A percentile compares a stretch with the other conserved stretches of the same genome.
These are phyloP conservation scores for Mungos mungo DNA, from an alignment of 2,113 vertebrate species.

Conservation along the genomic window DNA sequence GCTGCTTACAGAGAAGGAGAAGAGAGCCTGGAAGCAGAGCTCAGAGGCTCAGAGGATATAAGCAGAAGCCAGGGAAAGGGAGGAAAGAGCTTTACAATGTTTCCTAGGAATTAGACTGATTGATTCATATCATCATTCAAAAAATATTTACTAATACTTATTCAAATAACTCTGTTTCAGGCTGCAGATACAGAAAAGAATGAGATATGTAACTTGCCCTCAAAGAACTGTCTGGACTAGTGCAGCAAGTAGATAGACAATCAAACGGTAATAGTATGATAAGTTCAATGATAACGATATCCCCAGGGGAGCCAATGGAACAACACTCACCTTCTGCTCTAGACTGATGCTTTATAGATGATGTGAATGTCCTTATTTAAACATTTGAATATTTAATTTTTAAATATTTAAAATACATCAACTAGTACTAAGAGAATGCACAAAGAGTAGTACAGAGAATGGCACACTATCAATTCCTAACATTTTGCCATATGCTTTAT, in stretches of 20 bases:
- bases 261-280: background rate
- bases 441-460: background rate
- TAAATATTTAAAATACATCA: background rate
- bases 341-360: background rate
- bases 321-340: background rate
- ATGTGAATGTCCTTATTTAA: background rate
- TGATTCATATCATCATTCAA: background rate
- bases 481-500: background rate
- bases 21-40: background rate
- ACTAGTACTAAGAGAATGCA: background rate
- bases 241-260: background rate
- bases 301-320: background rate
- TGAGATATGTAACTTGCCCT: background rate
- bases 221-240: background rate
- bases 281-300: background rate
- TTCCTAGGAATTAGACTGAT: background rate
- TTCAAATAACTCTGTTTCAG: background rate
- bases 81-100: background rate
- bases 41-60: background rate
- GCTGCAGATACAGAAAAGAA: background rate
- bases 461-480: background rate
- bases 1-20: background rate
- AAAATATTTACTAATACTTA: conserved; percentile 11
- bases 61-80: conserved; percentile 16
- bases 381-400: background rate